Evolutionary conservation across 2,797 vertebrate species (phyloP).

Genomic region (Cyprinella venusta): DNA sequence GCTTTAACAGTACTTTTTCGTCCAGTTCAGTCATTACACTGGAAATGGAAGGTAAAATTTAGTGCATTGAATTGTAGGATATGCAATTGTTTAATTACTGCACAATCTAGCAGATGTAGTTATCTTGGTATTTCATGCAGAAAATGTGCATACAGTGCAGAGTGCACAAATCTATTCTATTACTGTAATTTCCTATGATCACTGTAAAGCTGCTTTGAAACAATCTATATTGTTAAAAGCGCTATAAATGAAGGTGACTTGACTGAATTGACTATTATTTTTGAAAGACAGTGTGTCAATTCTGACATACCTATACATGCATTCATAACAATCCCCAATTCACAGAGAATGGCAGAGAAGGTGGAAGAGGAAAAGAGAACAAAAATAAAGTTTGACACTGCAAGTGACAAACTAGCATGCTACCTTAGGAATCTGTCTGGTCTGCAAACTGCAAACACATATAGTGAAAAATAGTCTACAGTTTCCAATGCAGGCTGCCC

Average conservation of each 20-base stretch:
- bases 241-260: too few relatives aligned
- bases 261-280: neutral
- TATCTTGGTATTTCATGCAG: neutral
- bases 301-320: neutral
- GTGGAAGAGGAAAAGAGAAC: neutral
- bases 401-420: neutral
- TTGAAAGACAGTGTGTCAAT: constrained; percentile 9
- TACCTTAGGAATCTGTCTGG: neutral
- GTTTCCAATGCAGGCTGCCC: neutral
- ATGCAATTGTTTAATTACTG: neutral
- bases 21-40: neutral
- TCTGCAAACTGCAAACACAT: neutral
- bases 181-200: too few relatives aligned
- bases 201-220: too few relatives aligned
- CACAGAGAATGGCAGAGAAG: neutral
- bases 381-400: neutral
- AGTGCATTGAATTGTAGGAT: neutral
- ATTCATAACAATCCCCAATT: constrained; percentile 8
- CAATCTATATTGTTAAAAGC: too few relatives aligned
- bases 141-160: neutral
- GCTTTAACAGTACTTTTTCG: neutral
- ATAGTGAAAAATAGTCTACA: neutral
- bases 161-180: neutral
- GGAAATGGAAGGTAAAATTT: neutral
- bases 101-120: constrained; percentile 1